These are phyloP conservation scores for Vimba vimba DNA, from an alignment of 2,113 vertebrate species.

Conservation along the genomic window DNA sequence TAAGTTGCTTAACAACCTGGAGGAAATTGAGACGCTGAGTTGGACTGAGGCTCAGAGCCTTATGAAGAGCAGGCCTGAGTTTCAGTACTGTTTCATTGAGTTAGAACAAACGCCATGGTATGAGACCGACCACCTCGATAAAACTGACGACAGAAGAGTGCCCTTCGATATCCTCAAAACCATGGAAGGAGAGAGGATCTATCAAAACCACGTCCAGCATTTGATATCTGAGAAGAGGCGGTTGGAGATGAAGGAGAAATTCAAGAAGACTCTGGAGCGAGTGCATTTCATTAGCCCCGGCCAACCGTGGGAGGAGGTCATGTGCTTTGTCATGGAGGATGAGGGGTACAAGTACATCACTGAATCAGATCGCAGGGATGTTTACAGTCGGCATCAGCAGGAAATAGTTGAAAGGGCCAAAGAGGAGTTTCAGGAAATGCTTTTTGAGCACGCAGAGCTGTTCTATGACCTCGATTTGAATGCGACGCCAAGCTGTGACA, in stretches of 20 bases:
- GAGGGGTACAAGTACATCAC: constrained; percentile 97
- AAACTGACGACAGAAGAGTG: constrained; percentile 92
- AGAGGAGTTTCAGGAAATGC: constrained; percentile 99
- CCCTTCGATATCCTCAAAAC: constrained; percentile 94
- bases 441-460: constrained; percentile 97
- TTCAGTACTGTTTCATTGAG: constrained; percentile 93
- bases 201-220: constrained; percentile 94
- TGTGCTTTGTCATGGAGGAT: constrained; percentile 96
- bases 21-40: constrained; percentile 90
- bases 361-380: constrained; percentile 92
- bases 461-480: constrained; percentile 99
- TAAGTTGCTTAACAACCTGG: constrained; percentile 89
- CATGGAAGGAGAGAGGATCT: constrained; percentile 90
- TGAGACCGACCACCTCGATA: constrained; percentile 95
- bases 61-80: constrained; percentile 88
- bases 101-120: constrained; percentile 95
- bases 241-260: constrained; percentile 96
- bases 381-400: constrained; percentile 93
- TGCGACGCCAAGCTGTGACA: constrained; percentile 95
- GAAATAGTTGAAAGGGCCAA: constrained; percentile 99
- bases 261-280: constrained; percentile 95
- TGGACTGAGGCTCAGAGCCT: constrained; percentile 92
- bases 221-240: constrained; percentile 92
- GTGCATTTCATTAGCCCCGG: constrained; percentile 95
- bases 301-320: constrained; percentile 96